Conservation (phyloP, 2,888 invertebrate genomes). For the Synanthedon vespiformis region DNA sequence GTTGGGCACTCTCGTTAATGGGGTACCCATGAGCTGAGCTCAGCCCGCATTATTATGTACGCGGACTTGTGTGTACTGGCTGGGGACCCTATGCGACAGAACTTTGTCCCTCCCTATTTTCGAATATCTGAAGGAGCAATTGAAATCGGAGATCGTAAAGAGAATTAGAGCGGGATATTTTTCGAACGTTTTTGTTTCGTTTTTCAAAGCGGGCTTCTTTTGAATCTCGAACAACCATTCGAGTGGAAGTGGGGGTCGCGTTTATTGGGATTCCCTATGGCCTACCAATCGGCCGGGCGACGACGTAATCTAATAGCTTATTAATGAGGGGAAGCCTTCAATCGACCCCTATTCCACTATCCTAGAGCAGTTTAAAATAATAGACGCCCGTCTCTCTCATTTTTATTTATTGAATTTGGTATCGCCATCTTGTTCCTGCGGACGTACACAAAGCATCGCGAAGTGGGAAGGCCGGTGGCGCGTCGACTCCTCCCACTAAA, state of each 20-base stretch:
- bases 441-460: conserved; percentile 17
- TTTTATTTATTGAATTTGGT: conserved; percentile 36
- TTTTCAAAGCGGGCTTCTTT: conserved; percentile 66
- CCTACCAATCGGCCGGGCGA: conserved; percentile 64
- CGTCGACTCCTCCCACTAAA: conserved; percentile 62
- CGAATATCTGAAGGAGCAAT: conserved; percentile 71
- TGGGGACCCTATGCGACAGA: conserved; percentile 66
- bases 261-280: conserved; percentile 67
- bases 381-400: conserved; percentile 40
- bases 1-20: conserved; percentile 64
- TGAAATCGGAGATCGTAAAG: conserved; percentile 71
- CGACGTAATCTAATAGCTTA: conserved; percentile 70
- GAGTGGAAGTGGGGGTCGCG: conserved; percentile 65
- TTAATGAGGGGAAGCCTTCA: conserved; percentile 65
- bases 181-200: conserved; percentile 64
- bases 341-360: conserved; percentile 63
- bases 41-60: conserved; percentile 62
- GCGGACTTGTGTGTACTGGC: conserved; percentile 46
- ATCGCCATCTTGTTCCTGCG: conserved; percentile 56
- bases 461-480: conserved; percentile 55
- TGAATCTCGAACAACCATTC: conserved; percentile 66
- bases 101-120: conserved; percentile 69
- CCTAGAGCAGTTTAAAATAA: conserved; percentile 58
- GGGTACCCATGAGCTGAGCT: conserved; percentile 54
- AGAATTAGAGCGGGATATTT: conserved; percentile 69